These are phyloP conservation scores for Lynx canadensis DNA, from an alignment of 2,113 vertebrate genomes.

Conservation along the genomic window DNA sequence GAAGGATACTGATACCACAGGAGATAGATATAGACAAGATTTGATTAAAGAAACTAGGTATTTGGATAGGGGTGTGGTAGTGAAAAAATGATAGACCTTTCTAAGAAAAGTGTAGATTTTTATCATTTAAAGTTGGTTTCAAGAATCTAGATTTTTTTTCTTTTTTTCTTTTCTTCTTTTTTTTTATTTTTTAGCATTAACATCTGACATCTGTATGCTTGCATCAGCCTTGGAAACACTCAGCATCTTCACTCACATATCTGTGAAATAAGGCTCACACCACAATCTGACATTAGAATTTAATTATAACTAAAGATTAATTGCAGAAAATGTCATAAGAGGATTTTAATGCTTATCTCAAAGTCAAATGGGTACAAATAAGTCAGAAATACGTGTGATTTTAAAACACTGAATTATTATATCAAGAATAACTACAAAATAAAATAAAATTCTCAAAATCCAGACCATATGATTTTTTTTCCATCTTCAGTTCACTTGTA, in stretches of 20 bases:
- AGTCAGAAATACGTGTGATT: not conserved
- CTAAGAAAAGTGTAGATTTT: not conserved
- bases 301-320: constrained; percentile 6
- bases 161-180: no score
- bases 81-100: not conserved
- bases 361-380: not conserved
- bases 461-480: constrained; percentile 8
- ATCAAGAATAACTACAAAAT: constrained; percentile 35
- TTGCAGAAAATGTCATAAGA: not conserved
- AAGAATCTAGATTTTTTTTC: not conserved
- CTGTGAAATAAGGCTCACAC: not conserved
- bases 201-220: not conserved
- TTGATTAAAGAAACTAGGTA: not conserved
- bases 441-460: constrained; percentile 31
- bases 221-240: not conserved
- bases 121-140: constrained; percentile 42
- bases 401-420: constrained; percentile 47
- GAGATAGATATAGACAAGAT: not conserved
- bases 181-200: not conserved
- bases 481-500: not conserved
- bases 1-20: not conserved
- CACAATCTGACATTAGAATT: not conserved
- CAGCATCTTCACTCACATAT: not conserved
- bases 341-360: not conserved
- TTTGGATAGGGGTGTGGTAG: not conserved